These are phyloP conservation scores for Aphaenogaster ashmeadi DNA, from an alignment of 1,140 invertebrate species.

Conservation along the genomic window DNA sequence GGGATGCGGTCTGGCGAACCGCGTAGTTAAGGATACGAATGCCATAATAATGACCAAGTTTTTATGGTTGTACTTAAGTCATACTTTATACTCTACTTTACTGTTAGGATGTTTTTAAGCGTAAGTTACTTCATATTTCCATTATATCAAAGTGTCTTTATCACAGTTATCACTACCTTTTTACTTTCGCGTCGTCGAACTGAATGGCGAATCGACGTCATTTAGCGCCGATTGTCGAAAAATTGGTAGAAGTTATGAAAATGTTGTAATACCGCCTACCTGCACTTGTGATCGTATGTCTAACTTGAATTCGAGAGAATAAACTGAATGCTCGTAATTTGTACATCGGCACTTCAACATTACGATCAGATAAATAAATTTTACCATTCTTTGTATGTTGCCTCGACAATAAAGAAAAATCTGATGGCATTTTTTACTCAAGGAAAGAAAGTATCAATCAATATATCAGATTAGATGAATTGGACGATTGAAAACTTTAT, in stretches of 20 bases:
- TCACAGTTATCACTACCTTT: constrained; percentile 62
- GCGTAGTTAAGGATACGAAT: constrained; percentile 84
- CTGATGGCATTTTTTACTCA: neutral
- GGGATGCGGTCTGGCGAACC: constrained; percentile 52
- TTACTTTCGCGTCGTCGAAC: constrained; percentile 12
- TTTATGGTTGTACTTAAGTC: constrained; percentile 87
- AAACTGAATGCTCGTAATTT: constrained; percentile 30
- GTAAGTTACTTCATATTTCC: constrained; percentile 79
- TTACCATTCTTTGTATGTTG: neutral
- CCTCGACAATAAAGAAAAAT: neutral
- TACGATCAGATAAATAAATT: constrained; percentile 19
- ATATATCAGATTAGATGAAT: neutral
- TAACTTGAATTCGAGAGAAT: constrained; percentile 40
- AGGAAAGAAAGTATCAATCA: neutral
- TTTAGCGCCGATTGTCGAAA: constrained; percentile 12
- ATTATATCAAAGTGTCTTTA: constrained; percentile 75
- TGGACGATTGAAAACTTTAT: neutral
- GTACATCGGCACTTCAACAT: constrained; percentile 1
- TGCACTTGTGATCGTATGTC: constrained; percentile 55
- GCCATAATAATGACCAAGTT: constrained; percentile 87
- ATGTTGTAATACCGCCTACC: constrained; percentile 44
- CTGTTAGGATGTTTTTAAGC: constrained; percentile 77
- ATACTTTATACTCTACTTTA: constrained; percentile 84
- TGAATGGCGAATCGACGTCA: constrained; percentile 4
- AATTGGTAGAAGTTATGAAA: constrained; percentile 33